Percentiles rank a stretch among this genome's conserved stretches.
Evolutionary conservation across 92 coral and sea anemone species (phyloP).

Genomic region (Parazoanthus atlanticus): DNA sequence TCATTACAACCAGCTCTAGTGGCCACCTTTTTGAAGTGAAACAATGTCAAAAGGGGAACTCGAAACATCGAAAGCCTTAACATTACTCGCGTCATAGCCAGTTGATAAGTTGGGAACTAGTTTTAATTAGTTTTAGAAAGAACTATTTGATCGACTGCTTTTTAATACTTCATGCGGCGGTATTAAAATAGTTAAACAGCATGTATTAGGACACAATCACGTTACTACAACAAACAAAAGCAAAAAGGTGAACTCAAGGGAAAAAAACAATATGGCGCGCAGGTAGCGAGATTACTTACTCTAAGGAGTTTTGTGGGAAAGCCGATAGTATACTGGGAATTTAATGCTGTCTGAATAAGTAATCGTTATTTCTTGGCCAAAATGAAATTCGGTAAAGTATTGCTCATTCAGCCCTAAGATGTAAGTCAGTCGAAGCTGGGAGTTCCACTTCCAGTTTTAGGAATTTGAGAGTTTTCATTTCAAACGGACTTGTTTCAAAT

Average conservation of each 20-base stretch:
- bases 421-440: background rate
- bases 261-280: background rate
- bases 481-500: background rate
- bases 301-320: background rate
- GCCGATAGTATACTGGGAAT: background rate
- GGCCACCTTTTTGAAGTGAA: background rate
- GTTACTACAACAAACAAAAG: slow-evolving; percentile 40
- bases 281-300: background rate
- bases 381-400: background rate
- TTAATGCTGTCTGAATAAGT: background rate
- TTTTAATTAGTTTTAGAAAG: background rate
- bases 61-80: background rate
- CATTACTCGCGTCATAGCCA: background rate
- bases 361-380: background rate
- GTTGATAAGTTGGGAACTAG: background rate
- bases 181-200: background rate
- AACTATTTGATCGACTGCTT: background rate
- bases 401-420: background rate
- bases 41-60: background rate
- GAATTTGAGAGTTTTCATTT: background rate
- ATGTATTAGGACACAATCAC: background rate
- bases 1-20: background rate
- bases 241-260: background rate
- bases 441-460: background rate
- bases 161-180: slow-evolving; percentile 10